Base-by-base conservation (phyloP, 2,888 invertebrate species). In the Mayetiola destructor region DNA sequence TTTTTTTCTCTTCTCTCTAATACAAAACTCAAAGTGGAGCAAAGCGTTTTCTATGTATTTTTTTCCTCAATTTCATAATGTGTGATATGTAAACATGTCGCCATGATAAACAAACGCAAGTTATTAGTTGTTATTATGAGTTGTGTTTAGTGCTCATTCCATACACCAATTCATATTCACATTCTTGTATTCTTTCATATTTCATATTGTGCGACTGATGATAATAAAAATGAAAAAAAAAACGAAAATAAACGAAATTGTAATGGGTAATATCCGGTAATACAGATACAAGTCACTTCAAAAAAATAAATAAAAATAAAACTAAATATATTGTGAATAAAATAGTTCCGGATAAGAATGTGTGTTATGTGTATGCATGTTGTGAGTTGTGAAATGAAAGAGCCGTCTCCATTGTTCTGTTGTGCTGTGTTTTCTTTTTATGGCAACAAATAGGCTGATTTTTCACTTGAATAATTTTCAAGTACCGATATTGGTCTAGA, bases 281-380 rank as follows among this genome's bases (percentile, higher is more conserved):
- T 42, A 2, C 23, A 27, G 48, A 48, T 48, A 27, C 27, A 48
- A n/a, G n/a, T n/a, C n/a, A n/a, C n/a, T n/a, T n/a, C n/a, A n/a
- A n/a, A n/a, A n/a, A n/a, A n/a, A n/a, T n/a, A n/a, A n/a, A n/a
- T n/a, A n/a, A n/a, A n/a, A n/a, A n/a, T n/a, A n/a, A n/a, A n/a
- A n/a, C n/a, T n/a, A n/a, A n/a, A n/a, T n/a, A n/a, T n/a, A n/a
- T n/a, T n/a, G n/a, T n/a, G n/a, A n/a, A 23, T 42, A 42, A n/a
- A 48, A 48, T 27, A 48, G 48, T 48, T 48, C 48, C 48, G 48
- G 48, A 48, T 48, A 48, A 48, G 48, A 48, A 27, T 48, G 48
- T 48, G 48, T 48, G 27, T n/a, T n/a, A n/a, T n/a, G n/a, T n/a
- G n/a, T n/a, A n/a, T n/a, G n/a, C n/a, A n/a, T n/a, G n/a, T n/a